Evolutionary conservation across 2,797 vertebrate genomes (phyloP), one percentile per base, ranked within the genome.

Genomic region (Nyctalus aviator): DNA sequence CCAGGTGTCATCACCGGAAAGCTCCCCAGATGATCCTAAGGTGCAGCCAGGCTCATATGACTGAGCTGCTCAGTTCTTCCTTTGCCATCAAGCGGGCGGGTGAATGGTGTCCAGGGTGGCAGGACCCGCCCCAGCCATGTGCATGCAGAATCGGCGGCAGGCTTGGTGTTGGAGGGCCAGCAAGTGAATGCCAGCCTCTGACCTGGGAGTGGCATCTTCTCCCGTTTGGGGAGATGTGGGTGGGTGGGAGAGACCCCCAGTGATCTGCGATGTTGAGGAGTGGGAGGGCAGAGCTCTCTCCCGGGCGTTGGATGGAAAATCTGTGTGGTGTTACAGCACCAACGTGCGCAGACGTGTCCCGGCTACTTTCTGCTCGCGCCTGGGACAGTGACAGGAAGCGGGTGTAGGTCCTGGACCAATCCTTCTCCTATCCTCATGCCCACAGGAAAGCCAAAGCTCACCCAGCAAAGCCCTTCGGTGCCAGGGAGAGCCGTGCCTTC

Each of bases 91-190:
- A 17, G 37, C 10, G 4, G 8, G 4, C 4, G 0, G 4, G 4
- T 1, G 72, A 30, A 6, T 3, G 2, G 12, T 0, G 0, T 37
- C 30, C 1, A n/a, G 5, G 2, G 50, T 48, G 53, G 1, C 9
- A 55, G 2, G 37, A 13, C 11, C 0, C 1, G 9, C 41, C 71
- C 15, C 1, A 12, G 46, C 69, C 27, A 7, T 37, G 35, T 37
- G 17, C 21, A 2, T 32, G 55, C 23, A 30, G 32, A 59, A 35
- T 2, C 48, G 3, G 20, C 15, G 30, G 23, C 37, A 25, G 35
- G 10, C 20, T 71, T 44, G 35, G 44, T 25, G 25, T 69, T 12
- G 6, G 6, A n/a, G 62, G 32, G 53, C 57, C n/a, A 32, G 44
- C 27, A 18, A 25, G 5, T 37, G 20, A 30, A 37, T 37, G 2